Base-by-base conservation (phyloP, 2,113 vertebrate species). In the Mastomys natalensis region DNA sequence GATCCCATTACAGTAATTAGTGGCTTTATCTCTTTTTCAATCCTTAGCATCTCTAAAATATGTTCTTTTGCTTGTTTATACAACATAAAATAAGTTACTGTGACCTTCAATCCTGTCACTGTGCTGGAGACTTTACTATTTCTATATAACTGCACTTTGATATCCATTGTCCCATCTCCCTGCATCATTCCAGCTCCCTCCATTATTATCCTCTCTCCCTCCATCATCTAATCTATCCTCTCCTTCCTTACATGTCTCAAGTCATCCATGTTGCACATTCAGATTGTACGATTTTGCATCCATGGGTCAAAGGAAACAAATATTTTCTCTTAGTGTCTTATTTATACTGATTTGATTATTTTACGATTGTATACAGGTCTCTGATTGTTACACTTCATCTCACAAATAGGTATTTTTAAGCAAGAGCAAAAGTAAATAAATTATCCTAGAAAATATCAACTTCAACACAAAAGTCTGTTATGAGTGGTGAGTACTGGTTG, bases 211-310 rank as follows among this genome's bases (percentile, higher is more conserved):
- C 26, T 10, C 26, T 29, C 62, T 3, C 62, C 9, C 26, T 64
- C 62, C 26, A 29, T 64, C 62, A n/a, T 55, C 4, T 37, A 51
- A 22, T 43, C 5, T 64, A 64, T 29, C 26, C 62, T 64, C 19
- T 1, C 3, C 19, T 11, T 13, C 13, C 7, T 21, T 6, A 1
- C 13, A 1, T 34, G 12, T 8, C 31, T 29, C 10, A 4, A 45
- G n/a, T 3, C 12, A 72, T 51, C 0, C 40, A 12, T 78, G 40
- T 45, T 58, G n/a, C 45, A 19, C 55, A 51, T 40, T 40, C 1
- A 51, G 15, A 5, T 34, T 15, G 2, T 24, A 55, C 5, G 64
- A 31, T 60, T 87, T 78, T n/a, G 7, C 26, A 77, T 76, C 13
- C 21, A 58, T 1, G 1, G 26, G 37, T 34, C 1, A 22, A 70